A percentile compares a stretch with the other conserved stretches of the same genome.
These are phyloP conservation scores for Pocillopora grandis DNA, from an alignment of 92 coral and sea anemone species.

Conservation along the genomic window DNA sequence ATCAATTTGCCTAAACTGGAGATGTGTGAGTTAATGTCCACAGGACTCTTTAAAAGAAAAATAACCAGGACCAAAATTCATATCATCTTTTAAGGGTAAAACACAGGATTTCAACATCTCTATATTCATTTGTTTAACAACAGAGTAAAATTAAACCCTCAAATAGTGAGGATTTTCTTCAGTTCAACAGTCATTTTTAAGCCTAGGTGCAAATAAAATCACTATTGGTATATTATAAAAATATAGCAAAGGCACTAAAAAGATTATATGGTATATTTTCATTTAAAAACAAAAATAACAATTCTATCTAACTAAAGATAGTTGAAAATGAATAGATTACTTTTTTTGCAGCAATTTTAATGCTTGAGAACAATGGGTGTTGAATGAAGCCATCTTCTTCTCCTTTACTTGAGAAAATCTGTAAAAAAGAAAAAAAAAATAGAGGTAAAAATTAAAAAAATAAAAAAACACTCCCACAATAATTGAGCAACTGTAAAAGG, in stretches of 20 bases:
- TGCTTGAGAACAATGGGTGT: slow-evolving; percentile 19
- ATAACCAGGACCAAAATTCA: neutral
- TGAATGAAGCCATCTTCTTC: slow-evolving; percentile 5
- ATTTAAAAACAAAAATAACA: neutral
- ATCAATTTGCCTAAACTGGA: neutral
- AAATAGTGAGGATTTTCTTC: no score
- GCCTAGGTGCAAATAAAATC: no score
- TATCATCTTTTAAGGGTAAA: neutral
- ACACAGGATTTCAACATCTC: no score
- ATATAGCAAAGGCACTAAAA: no score
- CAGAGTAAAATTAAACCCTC: no score
- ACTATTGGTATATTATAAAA: no score
- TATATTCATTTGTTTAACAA: no score
- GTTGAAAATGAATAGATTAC: neutral
- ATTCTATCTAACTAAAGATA: neutral
- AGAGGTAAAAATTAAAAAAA: neutral
- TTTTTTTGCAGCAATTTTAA: slow-evolving; percentile 16
- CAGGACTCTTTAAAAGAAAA: slow-evolving; percentile 11
- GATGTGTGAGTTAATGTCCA: neutral
- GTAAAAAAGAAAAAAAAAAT: neutral
- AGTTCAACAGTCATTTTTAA: no score
- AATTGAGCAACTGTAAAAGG: no score
- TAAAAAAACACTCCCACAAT: no score
- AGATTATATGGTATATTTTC: no score
- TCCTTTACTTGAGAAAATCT: slow-evolving; percentile 29